Base-by-base conservation (phyloP, 1,140 invertebrate genomes). In the Patella vulgata region DNA sequence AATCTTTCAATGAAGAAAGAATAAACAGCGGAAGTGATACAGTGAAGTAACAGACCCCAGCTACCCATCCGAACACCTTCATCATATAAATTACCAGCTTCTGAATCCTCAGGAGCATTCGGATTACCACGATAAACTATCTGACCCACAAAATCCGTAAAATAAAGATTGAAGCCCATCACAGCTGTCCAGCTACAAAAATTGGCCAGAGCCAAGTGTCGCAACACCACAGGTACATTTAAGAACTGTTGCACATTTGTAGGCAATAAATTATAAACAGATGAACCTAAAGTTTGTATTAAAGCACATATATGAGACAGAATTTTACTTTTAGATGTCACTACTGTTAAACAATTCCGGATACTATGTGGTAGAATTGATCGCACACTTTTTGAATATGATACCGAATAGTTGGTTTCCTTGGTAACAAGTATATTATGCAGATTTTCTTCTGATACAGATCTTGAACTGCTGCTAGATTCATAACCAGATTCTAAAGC, bases 71-170 rank as follows among this genome's bases (percentile, higher is more conserved):
- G 71, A 0, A 87, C 86, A 6, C 86, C 86, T 61, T 86, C 81
- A 66, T 87, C 85, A 71, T 86, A 87, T 6, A 75, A 64, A 23
- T 67, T 66, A 1, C 81, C 69, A 36, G 74, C 54, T n/a, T 66
- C 44, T 11, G 81, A 79, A 55, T 72, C 75, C 23, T 77, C 77
- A 3, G 73, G 73, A 5, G 81, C 84, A 67, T 84, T 83, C 1
- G 86, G 85, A 50, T 83, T 77, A 1, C 86, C 86, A 14, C 71
- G 68, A 68, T 86, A 87, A 19, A 87, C 82, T 23, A 80, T 81
- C 72, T 87, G 82, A 2, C 84, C 86, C 11, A 87, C 83, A 78
- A 80, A 87, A 72, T 87, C 85, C n/a, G 86, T 86, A 69, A 83
- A 87, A 67, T 86, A 87, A 55, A 87, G 78, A 53, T 83, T 83